These are phyloP conservation scores for Sebastes taczanowskii DNA, from an alignment of 2,797 vertebrate species.

Conservation along the genomic window DNA sequence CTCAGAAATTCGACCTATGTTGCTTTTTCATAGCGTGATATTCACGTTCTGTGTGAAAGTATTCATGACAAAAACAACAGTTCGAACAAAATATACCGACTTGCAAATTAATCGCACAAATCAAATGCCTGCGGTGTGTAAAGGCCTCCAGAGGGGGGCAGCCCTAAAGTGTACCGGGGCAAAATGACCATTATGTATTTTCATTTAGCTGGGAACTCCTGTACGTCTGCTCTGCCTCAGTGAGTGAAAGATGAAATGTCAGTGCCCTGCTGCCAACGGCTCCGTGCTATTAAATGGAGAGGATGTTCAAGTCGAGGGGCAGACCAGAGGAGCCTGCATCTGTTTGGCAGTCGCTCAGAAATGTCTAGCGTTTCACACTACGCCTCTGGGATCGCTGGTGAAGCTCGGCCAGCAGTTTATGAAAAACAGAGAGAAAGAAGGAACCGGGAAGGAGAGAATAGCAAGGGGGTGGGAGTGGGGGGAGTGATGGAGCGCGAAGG, in stretches of 20 bases:
- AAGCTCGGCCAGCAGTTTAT: conserved; percentile 77
- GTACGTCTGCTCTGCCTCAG: conserved; percentile 11
- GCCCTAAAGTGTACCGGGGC: neutral
- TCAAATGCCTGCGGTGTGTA: too few relatives aligned
- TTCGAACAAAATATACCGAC: too few relatives aligned
- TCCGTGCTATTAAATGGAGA: conserved; percentile 53
- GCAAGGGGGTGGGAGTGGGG: neutral
- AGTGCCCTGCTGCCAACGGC: conserved; percentile 29
- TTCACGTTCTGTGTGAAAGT: too few relatives aligned
- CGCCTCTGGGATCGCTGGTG: conserved; percentile 73
- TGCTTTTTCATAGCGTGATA: too few relatives aligned
- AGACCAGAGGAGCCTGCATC: conserved; percentile 76
- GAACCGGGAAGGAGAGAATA: conserved; percentile 28
- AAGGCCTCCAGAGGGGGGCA: too few relatives aligned
- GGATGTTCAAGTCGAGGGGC: conserved; percentile 67
- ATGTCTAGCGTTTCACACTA: conserved; percentile 81
- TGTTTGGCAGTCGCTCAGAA: conserved; percentile 78
- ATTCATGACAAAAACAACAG: too few relatives aligned
- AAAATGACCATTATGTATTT: conserved; percentile 14
- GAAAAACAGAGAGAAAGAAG: conserved; percentile 77
- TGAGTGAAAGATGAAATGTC: conserved; percentile 25
- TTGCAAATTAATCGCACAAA: too few relatives aligned
- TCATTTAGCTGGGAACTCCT: neutral
- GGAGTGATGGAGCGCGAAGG: conserved; percentile 32
- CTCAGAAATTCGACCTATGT: too few relatives aligned